Evolutionary conservation across 2,888 invertebrate species (phyloP).

Genomic region (Sialis lutaria): DNA sequence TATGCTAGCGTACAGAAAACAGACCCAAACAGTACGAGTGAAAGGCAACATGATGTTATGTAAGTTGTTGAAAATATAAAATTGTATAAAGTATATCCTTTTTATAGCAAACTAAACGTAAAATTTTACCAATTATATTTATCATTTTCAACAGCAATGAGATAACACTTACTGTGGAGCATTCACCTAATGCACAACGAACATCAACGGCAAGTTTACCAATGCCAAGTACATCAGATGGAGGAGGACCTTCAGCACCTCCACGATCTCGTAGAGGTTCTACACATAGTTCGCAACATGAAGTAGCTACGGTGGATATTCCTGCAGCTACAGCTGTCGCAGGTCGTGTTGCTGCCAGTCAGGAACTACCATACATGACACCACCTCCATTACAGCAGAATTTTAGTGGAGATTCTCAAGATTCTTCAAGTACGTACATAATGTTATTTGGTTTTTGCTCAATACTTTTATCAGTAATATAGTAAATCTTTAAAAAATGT

Average conservation of each 20-base stretch:
- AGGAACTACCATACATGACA: slow-evolving; percentile 79
- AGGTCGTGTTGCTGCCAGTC: slow-evolving; percentile 70
- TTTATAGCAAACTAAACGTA: not conserved
- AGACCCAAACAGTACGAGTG: slow-evolving; percentile 7
- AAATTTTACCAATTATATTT: slow-evolving; percentile 1
- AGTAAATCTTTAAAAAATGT: not conserved
- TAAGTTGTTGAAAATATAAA: too few relatives aligned
- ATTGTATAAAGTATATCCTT: not conserved
- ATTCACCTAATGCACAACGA: slow-evolving; percentile 14
- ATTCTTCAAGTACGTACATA: slow-evolving; percentile 52
- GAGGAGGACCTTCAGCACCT: slow-evolving; percentile 26
- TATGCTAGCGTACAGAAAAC: slow-evolving; percentile 54
- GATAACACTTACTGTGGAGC: slow-evolving; percentile 15
- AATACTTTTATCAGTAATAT: not conserved
- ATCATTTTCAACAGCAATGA: slow-evolving; percentile 13
- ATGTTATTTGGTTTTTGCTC: not conserved
- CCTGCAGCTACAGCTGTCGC: slow-evolving; percentile 78
- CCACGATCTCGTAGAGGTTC: slow-evolving; percentile 31
- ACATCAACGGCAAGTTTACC: slow-evolving; percentile 17
- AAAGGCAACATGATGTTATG: not conserved
- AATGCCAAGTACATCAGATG: not conserved
- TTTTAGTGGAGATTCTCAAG: slow-evolving; percentile 83
- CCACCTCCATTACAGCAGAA: slow-evolving; percentile 50
- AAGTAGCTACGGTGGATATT: slow-evolving; percentile 31
- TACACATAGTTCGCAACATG: slow-evolving; percentile 25